Conservation (phyloP, 2,888 invertebrate species). For the Hypsopygia costalis region DNA sequence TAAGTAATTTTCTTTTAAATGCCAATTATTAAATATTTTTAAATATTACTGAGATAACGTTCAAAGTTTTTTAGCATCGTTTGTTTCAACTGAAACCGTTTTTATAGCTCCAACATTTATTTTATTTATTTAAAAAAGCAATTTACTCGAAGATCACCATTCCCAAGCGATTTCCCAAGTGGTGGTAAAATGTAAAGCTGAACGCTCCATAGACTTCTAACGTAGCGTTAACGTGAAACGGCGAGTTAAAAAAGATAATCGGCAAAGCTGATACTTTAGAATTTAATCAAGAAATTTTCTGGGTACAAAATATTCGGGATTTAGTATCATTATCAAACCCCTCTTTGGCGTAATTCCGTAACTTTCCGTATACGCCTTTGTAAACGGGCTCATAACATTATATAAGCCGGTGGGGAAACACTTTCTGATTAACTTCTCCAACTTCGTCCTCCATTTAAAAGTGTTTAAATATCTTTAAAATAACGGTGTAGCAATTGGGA, state of each 20-base stretch:
- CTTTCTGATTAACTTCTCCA: conserved; percentile 24
- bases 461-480: not conserved
- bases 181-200: conserved; percentile 2
- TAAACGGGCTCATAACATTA: conserved; percentile 12
- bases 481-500: no score
- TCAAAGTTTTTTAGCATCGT: no score
- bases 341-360: conserved; percentile 9
- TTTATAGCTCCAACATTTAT: no score
- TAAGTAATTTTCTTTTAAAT: no score
- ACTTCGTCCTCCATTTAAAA: conserved; percentile 6
- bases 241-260: conserved; percentile 6
- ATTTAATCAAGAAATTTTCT: conserved; percentile 14
- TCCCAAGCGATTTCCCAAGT: not conserved
- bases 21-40: no score
- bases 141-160: not conserved
- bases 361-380: conserved; percentile 11
- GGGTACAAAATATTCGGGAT: conserved; percentile 10
- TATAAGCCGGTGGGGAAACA: conserved; percentile 13
- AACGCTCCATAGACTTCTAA: conserved; percentile 3
- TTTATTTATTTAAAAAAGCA: no score
- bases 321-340: conserved; percentile 12
- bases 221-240: conserved; percentile 1
- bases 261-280: conserved; percentile 7
- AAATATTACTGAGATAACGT: no score
- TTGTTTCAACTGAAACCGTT: no score